These are phyloP conservation scores for Gisinianus flammeolus DNA, from an alignment of 2,888 invertebrate species.

Conservation along the genomic window DNA sequence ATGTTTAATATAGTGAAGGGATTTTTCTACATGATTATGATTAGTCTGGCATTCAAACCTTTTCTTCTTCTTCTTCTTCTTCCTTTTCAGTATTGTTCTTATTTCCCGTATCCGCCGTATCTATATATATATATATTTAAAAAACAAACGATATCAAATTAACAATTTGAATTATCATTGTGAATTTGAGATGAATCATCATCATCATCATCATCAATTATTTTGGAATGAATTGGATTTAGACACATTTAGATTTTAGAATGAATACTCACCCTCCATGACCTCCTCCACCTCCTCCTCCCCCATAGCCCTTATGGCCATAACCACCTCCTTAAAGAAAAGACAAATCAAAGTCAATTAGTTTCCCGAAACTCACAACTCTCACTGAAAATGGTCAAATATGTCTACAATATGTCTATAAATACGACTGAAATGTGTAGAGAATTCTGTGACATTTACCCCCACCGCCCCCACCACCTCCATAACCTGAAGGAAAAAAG, in stretches of 20 bases:
- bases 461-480: too few relatives aligned
- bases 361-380: neutral
- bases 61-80: neutral
- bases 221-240: too few relatives aligned
- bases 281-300: slow-evolving; percentile 17
- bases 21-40: too few relatives aligned
- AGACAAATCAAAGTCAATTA: neutral
- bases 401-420: neutral
- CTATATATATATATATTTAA: too few relatives aligned
- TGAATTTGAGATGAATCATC: too few relatives aligned
- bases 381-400: neutral
- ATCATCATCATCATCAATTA: too few relatives aligned
- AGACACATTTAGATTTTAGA: too few relatives aligned
- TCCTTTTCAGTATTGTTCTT: neutral
- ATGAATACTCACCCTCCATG: neutral
- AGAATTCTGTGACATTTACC: neutral
- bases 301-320: slow-evolving; percentile 20
- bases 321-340: slow-evolving; percentile 10
- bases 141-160: too few relatives aligned
- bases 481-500: too few relatives aligned
- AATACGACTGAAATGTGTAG: neutral
- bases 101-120: neutral
- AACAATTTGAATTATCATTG: too few relatives aligned
- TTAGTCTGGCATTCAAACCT: too few relatives aligned
- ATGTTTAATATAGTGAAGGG: too few relatives aligned